phyloP scores from a whole-genome alignment of 2,888 invertebrate species.

The Muscina levida region DNA sequence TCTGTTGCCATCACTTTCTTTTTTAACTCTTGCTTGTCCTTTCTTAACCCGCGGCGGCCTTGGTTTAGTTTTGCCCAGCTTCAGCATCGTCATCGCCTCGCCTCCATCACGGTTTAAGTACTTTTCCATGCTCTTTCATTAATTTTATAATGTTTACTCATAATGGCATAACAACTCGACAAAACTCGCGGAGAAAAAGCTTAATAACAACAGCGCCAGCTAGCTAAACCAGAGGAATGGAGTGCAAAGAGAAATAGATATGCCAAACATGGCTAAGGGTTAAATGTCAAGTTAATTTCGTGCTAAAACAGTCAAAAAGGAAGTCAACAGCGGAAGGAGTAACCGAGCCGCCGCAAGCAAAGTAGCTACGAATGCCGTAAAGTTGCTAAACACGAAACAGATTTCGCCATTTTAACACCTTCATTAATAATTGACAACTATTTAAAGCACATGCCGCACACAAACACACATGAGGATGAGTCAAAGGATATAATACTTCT shows the following conservation, averaged over 20 bases:
- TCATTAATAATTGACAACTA: conserved; percentile 75
- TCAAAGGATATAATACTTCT: too few relatives aligned
- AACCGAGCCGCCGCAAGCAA: not conserved
- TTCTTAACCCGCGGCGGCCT: conserved; percentile 29
- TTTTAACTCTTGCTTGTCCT: conserved; percentile 45
- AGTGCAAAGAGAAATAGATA: conserved; percentile 38
- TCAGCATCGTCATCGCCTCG: not conserved
- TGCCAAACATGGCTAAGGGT: conserved; percentile 46
- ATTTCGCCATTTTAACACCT: conserved; percentile 75
- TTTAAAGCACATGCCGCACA: conserved; percentile 50
- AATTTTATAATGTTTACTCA: conserved; percentile 61
- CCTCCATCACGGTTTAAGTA: conserved; percentile 56
- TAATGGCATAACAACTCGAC: conserved; percentile 52
- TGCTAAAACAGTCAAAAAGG: conserved; percentile 45
- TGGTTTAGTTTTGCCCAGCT: conserved; percentile 10
- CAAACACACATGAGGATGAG: too few relatives aligned
- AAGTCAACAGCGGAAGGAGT: conserved; percentile 39
- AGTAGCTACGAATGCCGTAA: not conserved
- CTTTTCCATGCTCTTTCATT: conserved; percentile 68
- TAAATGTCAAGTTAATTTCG: conserved; percentile 59
- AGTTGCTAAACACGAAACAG: conserved; percentile 67
- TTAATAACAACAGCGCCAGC: conserved; percentile 25
- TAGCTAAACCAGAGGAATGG: not conserved
- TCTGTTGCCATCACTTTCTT: conserved; percentile 47
- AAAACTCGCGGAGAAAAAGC: conserved; percentile 15